Evolutionary conservation across 1,140 invertebrate species (phyloP).

Genomic region (Formica selysi): DNA sequence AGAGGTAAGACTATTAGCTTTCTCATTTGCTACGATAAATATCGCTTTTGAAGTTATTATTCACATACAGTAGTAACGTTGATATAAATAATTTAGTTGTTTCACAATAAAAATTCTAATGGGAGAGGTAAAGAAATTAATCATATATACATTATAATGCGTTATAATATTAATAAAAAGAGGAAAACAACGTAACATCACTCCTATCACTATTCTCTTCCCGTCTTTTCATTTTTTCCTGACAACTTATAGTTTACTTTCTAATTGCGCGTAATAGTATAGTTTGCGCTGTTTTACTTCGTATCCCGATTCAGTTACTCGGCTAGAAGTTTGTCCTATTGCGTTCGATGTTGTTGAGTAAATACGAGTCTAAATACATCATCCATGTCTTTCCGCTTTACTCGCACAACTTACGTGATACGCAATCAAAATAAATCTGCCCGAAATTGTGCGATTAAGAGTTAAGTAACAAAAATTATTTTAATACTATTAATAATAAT

Average conservation of each 20-base stretch:
- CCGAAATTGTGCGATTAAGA: not conserved
- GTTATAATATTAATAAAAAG: not conserved
- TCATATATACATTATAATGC: not conserved
- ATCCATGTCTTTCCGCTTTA: not conserved
- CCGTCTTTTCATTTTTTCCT: conserved; percentile 21
- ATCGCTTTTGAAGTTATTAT: conserved; percentile 40
- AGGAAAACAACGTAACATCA: not conserved
- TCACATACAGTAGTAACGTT: not conserved
- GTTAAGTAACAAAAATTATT: not conserved
- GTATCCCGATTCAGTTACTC: conserved; percentile 14
- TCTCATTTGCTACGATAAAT: conserved; percentile 48
- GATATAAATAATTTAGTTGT: not conserved
- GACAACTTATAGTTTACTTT: conserved; percentile 31
- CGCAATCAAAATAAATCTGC: not conserved
- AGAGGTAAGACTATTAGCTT: conserved; percentile 51
- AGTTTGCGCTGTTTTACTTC: not conserved
- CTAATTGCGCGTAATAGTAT: conserved; percentile 47
- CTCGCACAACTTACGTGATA: not conserved
- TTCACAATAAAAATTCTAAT: conserved; percentile 3
- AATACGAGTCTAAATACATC: not conserved
- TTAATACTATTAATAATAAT: too few species aligned
- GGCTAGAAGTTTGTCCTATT: conserved; percentile 15
- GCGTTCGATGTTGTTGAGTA: not conserved
- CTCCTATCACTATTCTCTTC: conserved; percentile 4
- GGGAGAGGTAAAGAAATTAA: not conserved